A percentile compares a stretch with the other conserved stretches of the same genome.
phyloP scores from a whole-genome alignment of 2,797 vertebrate species.

The Discoglossus pictus region DNA sequence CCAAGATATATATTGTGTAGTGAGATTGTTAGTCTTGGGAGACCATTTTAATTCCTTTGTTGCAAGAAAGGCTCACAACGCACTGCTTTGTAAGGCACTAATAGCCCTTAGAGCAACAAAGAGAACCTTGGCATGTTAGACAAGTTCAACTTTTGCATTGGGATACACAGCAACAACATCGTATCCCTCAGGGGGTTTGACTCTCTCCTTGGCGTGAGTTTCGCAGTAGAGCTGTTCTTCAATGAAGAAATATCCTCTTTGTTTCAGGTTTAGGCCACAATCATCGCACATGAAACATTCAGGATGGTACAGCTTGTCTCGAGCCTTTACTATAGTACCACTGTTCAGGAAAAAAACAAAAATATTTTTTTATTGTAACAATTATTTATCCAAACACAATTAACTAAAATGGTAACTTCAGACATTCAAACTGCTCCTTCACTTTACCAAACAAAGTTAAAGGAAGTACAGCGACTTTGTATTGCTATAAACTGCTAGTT shows the following conservation, averaged over 20 bases:
- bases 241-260: constrained; percentile 94
- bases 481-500: no score
- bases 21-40: constrained; percentile 52
- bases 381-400: not conserved
- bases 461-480: no score
- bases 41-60: not conserved
- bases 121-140: constrained; percentile 65
- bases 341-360: constrained; percentile 65
- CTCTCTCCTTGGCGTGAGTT: constrained; percentile 90
- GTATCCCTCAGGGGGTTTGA: constrained; percentile 94
- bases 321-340: constrained; percentile 93
- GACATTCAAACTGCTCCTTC: no score
- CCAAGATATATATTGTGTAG: constrained; percentile 46
- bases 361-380: not conserved
- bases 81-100: constrained; percentile 18
- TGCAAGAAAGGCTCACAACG: not conserved
- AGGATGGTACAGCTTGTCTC: constrained; percentile 96
- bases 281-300: constrained; percentile 96
- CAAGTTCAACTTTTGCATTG: constrained; percentile 93
- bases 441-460: no score
- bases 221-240: constrained; percentile 97
- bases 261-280: constrained; percentile 92
- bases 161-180: constrained; percentile 97
- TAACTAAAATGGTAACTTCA: no score
- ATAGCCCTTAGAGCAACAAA: constrained; percentile 48